Base-by-base conservation (phyloP, 2,797 vertebrate genomes). In the Clamator glandarius region DNA sequence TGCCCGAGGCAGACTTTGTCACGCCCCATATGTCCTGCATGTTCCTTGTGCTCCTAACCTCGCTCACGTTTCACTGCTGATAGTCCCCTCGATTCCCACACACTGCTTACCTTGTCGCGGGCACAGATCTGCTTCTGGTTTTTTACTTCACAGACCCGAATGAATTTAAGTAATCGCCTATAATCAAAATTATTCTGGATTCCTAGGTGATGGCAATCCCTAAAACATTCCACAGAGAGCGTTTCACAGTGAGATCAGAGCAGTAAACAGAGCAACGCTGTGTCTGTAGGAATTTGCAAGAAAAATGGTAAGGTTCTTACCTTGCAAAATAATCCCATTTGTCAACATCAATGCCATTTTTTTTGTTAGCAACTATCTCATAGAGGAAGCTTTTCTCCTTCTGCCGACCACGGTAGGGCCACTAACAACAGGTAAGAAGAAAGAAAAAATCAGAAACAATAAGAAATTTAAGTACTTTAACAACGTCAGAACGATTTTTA, bases 261-360 rank as follows among this genome's bases (percentile, higher is more conserved):
- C 17, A 39, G 24, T 20, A 67, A 23, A 69, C 3, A 48, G 3
- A 35, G 50, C 1, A 87, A 48, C 52, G 74, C 23, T 66, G 31
- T 68, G 74, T 57, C 52, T 76, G 74, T 5, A 69, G 62, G 17
- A 79, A 66, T 36, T 88, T 5, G 5, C 33, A 79, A 70, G 3
- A 84, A 42, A 67, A 69, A 5, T 16, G 1, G 0, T 39, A 77
- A 89, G 35, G 39, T 55, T 42, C 61, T 42, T 97, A 99, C 99
- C 99, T 99, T 85, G 99, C 99, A 97, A 99, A 99, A 94, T 99
- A 99, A 96, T 99, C 99, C 99, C 99, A 99, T 88, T 99, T 99
- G 97, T 99, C 99, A 86, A 99, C 99, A 18, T 99, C 99, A 11
- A 99, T 99, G 81, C 99, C 99, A 19, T 98, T 99, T 91, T 95